phyloP scores from a whole-genome alignment of 2,888 invertebrate species.

The Phytoseiulus persimilis region DNA sequence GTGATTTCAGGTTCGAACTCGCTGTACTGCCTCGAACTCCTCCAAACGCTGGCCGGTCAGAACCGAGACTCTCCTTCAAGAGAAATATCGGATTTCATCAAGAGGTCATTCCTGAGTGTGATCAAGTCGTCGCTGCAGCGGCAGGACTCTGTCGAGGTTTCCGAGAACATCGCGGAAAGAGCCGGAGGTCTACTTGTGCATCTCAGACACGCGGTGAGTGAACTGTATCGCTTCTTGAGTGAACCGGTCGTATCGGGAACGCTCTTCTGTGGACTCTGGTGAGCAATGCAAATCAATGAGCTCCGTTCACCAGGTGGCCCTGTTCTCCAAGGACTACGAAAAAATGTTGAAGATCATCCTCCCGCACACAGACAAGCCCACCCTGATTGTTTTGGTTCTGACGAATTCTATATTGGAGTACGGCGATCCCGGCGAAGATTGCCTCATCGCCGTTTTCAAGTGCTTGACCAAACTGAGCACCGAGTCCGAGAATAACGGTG shows the following conservation, averaged over 20 bases:
- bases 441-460: background rate
- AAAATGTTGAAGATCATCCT: constrained; percentile 13
- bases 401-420: background rate
- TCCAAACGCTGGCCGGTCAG: background rate
- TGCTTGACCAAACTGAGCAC: constrained; percentile 18
- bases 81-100: constrained; percentile 12
- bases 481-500: background rate
- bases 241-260: too few species aligned
- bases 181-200: background rate
- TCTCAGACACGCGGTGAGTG: constrained; percentile 6
- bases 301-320: background rate
- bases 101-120: background rate
- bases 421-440: constrained; percentile 7
- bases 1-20: constrained; percentile 17
- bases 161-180: background rate
- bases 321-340: constrained; percentile 13
- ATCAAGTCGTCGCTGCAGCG: background rate
- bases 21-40: background rate
- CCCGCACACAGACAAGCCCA: background rate
- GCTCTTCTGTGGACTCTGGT: too few species aligned
- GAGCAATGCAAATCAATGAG: too few species aligned
- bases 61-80: background rate
- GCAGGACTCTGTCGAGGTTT: background rate
- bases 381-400: background rate
- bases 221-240: too few species aligned